Evolutionary conservation across 2,888 invertebrate species (phyloP).

Genomic region (Malthinus seriepunctatus): DNA sequence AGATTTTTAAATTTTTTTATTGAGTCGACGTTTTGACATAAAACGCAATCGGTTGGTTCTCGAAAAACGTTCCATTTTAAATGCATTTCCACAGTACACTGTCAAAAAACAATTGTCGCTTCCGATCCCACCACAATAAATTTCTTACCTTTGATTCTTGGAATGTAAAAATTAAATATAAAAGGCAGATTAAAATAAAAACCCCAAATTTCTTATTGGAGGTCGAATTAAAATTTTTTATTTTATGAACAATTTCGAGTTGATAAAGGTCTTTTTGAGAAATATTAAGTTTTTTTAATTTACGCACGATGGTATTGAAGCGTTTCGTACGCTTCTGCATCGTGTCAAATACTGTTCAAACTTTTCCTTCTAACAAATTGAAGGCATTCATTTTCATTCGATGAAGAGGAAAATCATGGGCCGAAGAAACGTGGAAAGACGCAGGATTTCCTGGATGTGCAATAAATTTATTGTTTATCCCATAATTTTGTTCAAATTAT

Average conservation of each 20-base stretch:
- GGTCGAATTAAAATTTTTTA: conserved; percentile 18
- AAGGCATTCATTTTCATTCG: conserved; percentile 37
- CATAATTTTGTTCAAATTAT: no score
- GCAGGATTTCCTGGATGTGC: no score
- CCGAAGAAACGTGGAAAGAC: no score
- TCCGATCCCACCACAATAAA: background rate
- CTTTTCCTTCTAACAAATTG: conserved; percentile 15
- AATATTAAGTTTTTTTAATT: conserved; percentile 32
- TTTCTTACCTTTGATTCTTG: conserved; percentile 28
- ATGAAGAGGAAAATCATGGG: conserved; percentile 37
- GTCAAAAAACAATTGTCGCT: background rate
- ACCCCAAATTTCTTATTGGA: background rate
- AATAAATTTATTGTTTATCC: no score
- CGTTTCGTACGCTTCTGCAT: conserved; percentile 42
- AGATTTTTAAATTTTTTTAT: conserved; percentile 71
- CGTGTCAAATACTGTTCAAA: conserved; percentile 24
- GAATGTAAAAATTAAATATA: conserved; percentile 6
- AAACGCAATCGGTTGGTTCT: conserved; percentile 78
- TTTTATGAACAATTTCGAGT: conserved; percentile 25
- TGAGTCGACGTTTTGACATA: conserved; percentile 68
- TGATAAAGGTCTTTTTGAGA: conserved; percentile 23
- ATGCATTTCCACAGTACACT: conserved; percentile 51
- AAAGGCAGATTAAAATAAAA: conserved; percentile 8
- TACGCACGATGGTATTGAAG: conserved; percentile 34
- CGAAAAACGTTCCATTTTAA: conserved; percentile 61